Conservation (phyloP, 2,797 vertebrate genomes). For the Gallinago solitaria region DNA sequence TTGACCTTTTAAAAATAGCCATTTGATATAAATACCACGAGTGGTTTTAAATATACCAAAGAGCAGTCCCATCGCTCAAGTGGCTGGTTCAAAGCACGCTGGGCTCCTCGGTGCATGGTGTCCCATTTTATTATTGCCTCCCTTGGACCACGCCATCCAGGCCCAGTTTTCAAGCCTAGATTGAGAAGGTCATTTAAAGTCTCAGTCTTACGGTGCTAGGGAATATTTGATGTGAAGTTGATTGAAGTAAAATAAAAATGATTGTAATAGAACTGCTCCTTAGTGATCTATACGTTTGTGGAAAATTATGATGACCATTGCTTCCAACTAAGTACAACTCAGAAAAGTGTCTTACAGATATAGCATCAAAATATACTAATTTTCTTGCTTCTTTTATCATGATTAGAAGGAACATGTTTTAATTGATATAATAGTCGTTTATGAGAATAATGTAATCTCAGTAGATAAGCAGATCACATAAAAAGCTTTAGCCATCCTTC, state of each 20-base stretch:
- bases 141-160: background rate
- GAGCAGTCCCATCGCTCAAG: background rate
- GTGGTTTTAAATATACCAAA: background rate
- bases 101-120: background rate
- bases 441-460: background rate
- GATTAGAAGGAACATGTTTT: background rate
- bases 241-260: background rate
- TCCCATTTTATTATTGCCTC: background rate
- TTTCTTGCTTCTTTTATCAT: background rate
- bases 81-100: background rate
- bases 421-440: background rate
- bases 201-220: background rate
- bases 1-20: conserved; percentile 18
- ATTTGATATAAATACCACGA: background rate
- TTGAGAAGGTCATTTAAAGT: background rate
- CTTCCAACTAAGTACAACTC: background rate
- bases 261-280: background rate
- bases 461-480: background rate
- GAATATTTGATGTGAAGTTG: background rate
- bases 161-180: background rate
- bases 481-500: background rate
- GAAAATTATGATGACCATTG: background rate
- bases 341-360: background rate
- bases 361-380: background rate
- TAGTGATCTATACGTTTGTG: background rate